Evolutionary conservation across 2,797 vertebrate species (phyloP), one percentile per base, ranked within the genome.

Genomic region (Cercopithecus hamlyni): DNA sequence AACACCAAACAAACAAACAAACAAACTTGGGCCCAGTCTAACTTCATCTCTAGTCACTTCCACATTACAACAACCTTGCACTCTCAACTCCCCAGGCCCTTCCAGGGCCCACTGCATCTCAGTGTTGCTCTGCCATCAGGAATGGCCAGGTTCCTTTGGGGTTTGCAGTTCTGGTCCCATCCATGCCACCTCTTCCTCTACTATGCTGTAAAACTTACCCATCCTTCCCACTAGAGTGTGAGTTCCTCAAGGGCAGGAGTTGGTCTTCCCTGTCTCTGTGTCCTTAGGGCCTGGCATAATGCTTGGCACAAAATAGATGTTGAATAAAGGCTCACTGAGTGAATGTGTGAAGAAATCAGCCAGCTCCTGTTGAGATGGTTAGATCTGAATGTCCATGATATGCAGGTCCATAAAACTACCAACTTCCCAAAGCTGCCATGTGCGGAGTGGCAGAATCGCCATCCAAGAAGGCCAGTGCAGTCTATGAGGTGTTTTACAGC

Each of bases 401-500:
- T 50, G 97, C 70, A 98, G 97, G 97, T 88, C 86, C 90, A 97
- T 97, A 97, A 98, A 98, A 97, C 58, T 36, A 64, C 93, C 61
- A 97, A 57, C 92, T 98, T 98, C 96, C 93, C 96, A 98, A 98
- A 96, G 97, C 95, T 91, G 41, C 84, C 95, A 88, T 88, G 94
- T 96, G 96, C 79, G 70, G 93, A 96, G 98, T 96, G 94, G 83
- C 80, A 95, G 87, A 97, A 96, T 97, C 88, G 96, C 92, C 57
- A 97, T 67, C 97, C 90, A 96, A 94, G 96, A 97, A 98, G 97
- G 95, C 96, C 13, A 52, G 97, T 27, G 73, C 58, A 83, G 93
- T 98, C 98, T 97, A 93, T 94, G 95, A 96, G 96, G 97, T 91
- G 88, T 98, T 98, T 98, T 98, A 98, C 93, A 97, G 96, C 96